These are phyloP conservation scores for Salticus scenicus DNA, from an alignment of 2,888 invertebrate genomes.

Conservation along the genomic window DNA sequence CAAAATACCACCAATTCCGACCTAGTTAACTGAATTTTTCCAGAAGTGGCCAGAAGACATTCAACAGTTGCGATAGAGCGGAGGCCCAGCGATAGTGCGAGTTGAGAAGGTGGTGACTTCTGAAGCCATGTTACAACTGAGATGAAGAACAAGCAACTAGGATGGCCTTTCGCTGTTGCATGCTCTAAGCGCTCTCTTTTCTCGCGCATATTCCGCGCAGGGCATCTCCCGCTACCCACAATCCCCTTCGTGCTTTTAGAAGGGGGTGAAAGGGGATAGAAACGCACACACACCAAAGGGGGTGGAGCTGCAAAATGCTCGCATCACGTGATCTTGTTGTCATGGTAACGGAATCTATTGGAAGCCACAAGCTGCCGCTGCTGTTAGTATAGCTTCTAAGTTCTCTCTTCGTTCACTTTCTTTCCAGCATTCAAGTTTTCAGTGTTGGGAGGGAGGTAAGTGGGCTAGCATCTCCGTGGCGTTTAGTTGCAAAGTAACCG, in stretches of 20 bases:
- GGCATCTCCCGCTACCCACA: slow-evolving; percentile 50
- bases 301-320: slow-evolving; percentile 68
- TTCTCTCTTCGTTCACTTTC: slow-evolving; percentile 53
- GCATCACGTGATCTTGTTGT: slow-evolving; percentile 54
- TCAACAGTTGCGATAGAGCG: slow-evolving; percentile 33
- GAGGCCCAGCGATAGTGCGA: slow-evolving; percentile 14
- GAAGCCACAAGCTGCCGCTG: slow-evolving; percentile 66
- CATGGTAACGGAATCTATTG: slow-evolving; percentile 63
- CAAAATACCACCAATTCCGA: neutral
- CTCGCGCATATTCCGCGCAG: slow-evolving; percentile 25
- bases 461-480: slow-evolving; percentile 11
- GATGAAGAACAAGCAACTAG: slow-evolving; percentile 27
- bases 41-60: slow-evolving; percentile 2
- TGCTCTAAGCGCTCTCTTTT: slow-evolving; percentile 26
- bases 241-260: slow-evolving; percentile 45
- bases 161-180: slow-evolving; percentile 30
- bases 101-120: slow-evolving; percentile 2
- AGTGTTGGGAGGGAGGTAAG: neutral
- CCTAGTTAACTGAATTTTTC: neutral
- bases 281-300: slow-evolving; percentile 31
- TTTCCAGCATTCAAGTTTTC: slow-evolving; percentile 48
- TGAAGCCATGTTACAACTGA: slow-evolving; percentile 45
- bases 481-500: slow-evolving; percentile 59
- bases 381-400: slow-evolving; percentile 47
- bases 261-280: neutral